Evolutionary conservation across 2,888 invertebrate species (phyloP), one percentile per base, ranked within the genome.

Genomic region (Lymantria monacha): DNA sequence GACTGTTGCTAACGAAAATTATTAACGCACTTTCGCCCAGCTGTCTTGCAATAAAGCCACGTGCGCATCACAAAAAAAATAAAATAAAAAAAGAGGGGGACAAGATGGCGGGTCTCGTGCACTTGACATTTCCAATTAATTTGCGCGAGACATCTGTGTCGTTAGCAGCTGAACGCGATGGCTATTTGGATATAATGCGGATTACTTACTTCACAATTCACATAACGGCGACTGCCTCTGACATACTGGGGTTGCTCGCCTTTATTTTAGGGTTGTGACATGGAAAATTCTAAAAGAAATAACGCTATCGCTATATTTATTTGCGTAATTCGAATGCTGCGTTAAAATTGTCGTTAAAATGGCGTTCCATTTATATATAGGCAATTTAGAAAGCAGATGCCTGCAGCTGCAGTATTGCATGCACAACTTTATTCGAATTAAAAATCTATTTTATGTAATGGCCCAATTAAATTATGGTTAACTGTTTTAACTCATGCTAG

Each of bases 71-170:
- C 84, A 87, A 86, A 83, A 86, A 52, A 85, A 83, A 81, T 77
- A 72, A n/a, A 79, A 70, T 66, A 66, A 54, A 56, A 22, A 22
- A 66, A 47, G 72, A 57, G 59, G 79, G 81, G 81, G 75, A 76
- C 81, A 86, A 87, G 85, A 87, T 87, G 89, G 87, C 87, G 81
- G 56, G 51, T 60, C 74, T 76, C 79, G 78, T 87, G 90, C 88
- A 90, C 90, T 90, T 90, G 90, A 90, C 90, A 90, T 90, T 90
- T 89, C 88, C 90, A 89, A 90, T 90, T 90, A 90, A 90, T 90
- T 90, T 88, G 87, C 85, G 76, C 83, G 83, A 85, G 81, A 87
- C 89, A 89, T 90, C 90, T 90, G 90, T 89, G 87, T 76, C 70
- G 80, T 79, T 79, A 83, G 89, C 90, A 89, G 90, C 90, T 89